Evolutionary conservation across 2,797 vertebrate species (phyloP).

Genomic region (Smutsia gigantea): DNA sequence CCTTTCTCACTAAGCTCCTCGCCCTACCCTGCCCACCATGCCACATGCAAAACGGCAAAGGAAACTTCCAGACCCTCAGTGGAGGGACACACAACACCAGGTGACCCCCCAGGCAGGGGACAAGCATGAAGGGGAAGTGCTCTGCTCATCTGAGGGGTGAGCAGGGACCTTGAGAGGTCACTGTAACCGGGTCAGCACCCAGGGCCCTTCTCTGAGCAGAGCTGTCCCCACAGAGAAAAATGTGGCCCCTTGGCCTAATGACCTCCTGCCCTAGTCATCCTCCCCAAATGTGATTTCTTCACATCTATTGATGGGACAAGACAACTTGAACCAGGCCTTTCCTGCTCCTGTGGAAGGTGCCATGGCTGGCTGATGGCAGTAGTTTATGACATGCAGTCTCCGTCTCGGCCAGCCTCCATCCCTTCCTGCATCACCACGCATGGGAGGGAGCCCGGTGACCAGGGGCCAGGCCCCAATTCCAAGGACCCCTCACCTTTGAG

Average conservation of each 20-base stretch:
- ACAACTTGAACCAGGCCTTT: not conserved
- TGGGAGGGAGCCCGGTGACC: not conserved
- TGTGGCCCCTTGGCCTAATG: not conserved
- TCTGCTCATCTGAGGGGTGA: not conserved
- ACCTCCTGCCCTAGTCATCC: not conserved
- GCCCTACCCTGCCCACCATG: not conserved
- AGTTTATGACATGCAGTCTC: not conserved
- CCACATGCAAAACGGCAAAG: not conserved
- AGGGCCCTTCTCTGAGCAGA: not conserved
- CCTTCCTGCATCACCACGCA: not conserved
- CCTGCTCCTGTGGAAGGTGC: not conserved
- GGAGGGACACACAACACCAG: no score
- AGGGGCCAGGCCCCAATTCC: not conserved
- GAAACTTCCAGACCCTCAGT: not conserved
- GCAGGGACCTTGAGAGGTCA: not conserved
- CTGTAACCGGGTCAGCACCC: not conserved
- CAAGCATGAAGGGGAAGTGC: not conserved
- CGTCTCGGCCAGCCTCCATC: not conserved
- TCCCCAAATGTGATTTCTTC: not conserved
- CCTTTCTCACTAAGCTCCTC: not conserved
- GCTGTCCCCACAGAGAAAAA: not conserved
- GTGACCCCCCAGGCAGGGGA: not conserved
- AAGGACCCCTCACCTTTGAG: not conserved
- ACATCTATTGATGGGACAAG: not conserved
- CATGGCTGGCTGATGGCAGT: rapidly evolving